These are phyloP conservation scores for Cydia splendana DNA, from an alignment of 1,140 invertebrate species.

Conservation along the genomic window DNA sequence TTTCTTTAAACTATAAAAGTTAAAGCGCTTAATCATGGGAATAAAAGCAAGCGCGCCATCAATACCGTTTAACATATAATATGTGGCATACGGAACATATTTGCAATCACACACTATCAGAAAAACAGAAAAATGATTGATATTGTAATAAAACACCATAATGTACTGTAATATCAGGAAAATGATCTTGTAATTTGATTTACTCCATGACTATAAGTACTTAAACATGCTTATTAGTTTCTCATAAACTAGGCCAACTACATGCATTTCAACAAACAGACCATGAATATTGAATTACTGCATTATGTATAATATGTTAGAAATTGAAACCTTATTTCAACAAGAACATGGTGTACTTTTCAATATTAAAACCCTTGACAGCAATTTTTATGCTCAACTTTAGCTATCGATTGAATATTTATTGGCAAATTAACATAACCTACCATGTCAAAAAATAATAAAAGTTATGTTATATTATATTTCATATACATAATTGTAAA, in stretches of 20 bases:
- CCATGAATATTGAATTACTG: not conserved
- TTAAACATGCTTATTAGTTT: not conserved
- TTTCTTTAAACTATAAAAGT: too few species aligned
- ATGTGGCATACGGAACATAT: not conserved
- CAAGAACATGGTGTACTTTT: not conserved
- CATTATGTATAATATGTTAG: not conserved
- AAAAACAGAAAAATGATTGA: not conserved
- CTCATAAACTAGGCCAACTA: not conserved
- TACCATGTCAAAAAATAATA: conserved; percentile 2
- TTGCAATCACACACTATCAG: not conserved
- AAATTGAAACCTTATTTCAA: not conserved
- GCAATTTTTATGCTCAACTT: not conserved
- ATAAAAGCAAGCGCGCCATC: too few species aligned
- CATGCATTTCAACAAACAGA: not conserved
- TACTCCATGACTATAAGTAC: not conserved
- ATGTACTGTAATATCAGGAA: conserved; percentile 12
- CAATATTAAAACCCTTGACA: not conserved
- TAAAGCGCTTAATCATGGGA: too few species aligned
- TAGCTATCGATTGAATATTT: not conserved
- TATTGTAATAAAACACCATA: not conserved
- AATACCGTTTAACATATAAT: too few species aligned
- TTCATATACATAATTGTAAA: too few species aligned
- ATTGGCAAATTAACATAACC: not conserved
- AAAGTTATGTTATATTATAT: too few species aligned
- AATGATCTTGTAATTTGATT: not conserved